These are phyloP conservation scores for Ciconia maguari DNA, from an alignment of 2,113 vertebrate species.

Conservation along the genomic window DNA sequence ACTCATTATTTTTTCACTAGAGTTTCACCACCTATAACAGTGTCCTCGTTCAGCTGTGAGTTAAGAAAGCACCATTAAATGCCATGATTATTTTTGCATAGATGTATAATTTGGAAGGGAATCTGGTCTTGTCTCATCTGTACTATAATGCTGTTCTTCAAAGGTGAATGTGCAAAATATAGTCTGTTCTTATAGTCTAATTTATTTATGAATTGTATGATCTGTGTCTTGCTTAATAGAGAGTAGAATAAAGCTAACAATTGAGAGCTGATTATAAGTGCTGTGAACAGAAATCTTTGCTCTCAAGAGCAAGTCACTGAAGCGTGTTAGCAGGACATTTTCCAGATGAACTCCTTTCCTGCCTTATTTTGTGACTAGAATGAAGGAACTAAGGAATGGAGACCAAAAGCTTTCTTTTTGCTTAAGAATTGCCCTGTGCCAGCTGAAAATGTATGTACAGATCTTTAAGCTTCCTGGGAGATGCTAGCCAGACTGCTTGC, in stretches of 20 bases:
- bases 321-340: neutral
- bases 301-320: neutral
- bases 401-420: neutral
- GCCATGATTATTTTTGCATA: neutral
- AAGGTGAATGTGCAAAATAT: neutral
- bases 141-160: neutral
- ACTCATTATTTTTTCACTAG: neutral
- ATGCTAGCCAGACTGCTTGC: neutral
- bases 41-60: neutral
- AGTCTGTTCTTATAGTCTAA: neutral
- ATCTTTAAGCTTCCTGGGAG: neutral
- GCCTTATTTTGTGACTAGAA: conserved; percentile 2
- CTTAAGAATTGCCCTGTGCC: neutral
- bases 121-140: neutral
- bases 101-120: neutral
- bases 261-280: neutral
- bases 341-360: conserved; percentile 3
- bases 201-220: neutral
- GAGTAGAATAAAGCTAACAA: neutral
- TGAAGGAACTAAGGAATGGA: neutral
- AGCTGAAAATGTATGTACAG: neutral
- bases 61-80: neutral
- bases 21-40: neutral
- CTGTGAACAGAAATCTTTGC: neutral
- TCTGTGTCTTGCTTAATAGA: neutral